Base-by-base conservation (phyloP, 2,797 vertebrate species). In the Labeo calbasu region DNA sequence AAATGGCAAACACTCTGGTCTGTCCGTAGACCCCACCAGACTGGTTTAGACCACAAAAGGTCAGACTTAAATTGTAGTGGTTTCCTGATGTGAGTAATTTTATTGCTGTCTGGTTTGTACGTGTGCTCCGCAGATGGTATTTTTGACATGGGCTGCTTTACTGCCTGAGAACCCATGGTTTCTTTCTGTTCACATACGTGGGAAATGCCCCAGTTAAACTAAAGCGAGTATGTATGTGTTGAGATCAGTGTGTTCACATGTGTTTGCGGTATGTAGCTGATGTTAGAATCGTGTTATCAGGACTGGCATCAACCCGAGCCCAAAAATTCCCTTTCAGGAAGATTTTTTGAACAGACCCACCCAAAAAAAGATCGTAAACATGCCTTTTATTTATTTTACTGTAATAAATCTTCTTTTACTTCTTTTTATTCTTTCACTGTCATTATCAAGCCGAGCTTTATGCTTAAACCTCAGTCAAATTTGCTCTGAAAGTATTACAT, bases 141-240 rank as follows among this genome's bases (percentile, higher is more conserved):
- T 90, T 63, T 86, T 89, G 88, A 90, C 85, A 86, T 87, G 1
- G 50, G 68, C 78, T 84, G 79, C 86, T 90, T 91, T 88, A 89
- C 68, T 72, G 88, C 84, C 81, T 89, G 77, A 87, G 75, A 84
- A 68, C n/a, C 55, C 79, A 82, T 90, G 85, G 85, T 90, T 86
- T 88, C 84, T 28, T 86, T 89, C 36, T 87, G 79, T 84, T 85
- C 61, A 28, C 68, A 90, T 55, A 79, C 88, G 82, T 89, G 90
- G 92, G 90, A 93, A 91, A 88, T 55, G 59, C 82, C 84, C 63
- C 83, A 69, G 85, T 92, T 89, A 91, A 92, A 76, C 87, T 55
- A 75, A 17, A 75, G 55, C 11, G 9, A 25, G 21, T 36, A 28
- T 19, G 36, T 43, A 12, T 65, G 36, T 75, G 50, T 43, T 72